phyloP scores from a whole-genome alignment of 30 jellyfish, hydroid and myxozoan genomes.

The Aurelia sp. region DNA sequence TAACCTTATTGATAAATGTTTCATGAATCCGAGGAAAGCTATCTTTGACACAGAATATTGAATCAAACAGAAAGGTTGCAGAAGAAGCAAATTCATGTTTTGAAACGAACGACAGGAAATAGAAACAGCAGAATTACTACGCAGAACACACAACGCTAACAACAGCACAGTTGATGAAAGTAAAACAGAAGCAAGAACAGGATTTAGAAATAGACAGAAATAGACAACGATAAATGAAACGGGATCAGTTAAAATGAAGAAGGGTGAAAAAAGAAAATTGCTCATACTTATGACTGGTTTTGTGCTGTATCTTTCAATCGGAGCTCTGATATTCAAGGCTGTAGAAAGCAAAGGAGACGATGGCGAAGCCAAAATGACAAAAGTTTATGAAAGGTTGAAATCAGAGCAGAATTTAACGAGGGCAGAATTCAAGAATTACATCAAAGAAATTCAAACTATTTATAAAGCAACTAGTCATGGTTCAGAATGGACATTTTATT shows the following conservation, averaged over 20 bases:
- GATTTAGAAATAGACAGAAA: too few relatives aligned
- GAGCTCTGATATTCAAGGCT: constrained; percentile 52
- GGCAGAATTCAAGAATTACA: constrained; percentile 29
- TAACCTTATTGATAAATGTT: too few relatives aligned
- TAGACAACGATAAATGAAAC: neutral
- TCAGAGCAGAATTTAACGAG: constrained; percentile 45
- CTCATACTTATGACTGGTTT: constrained; percentile 24
- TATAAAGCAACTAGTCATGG: constrained; percentile 10
- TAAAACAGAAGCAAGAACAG: neutral
- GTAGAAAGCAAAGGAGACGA: constrained; percentile 22
- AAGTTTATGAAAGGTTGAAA: neutral
- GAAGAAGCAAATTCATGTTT: too few relatives aligned
- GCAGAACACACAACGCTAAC: too few relatives aligned
- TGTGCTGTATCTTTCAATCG: constrained; percentile 43
- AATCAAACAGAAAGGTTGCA: too few relatives aligned
- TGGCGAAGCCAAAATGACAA: constrained; percentile 16
- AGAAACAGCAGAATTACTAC: too few relatives aligned
- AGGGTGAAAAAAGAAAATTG: constrained; percentile 35
- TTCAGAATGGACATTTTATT: constrained; percentile 70
- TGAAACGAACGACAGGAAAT: too few relatives aligned
- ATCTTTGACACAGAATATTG: too few relatives aligned
- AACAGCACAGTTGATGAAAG: neutral
- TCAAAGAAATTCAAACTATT: constrained; percentile 15
- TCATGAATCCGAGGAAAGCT: too few relatives aligned
- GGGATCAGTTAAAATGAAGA: neutral